These are phyloP conservation scores for Campoletis sonorensis DNA, from an alignment of 1,140 invertebrate genomes.

Conservation along the genomic window DNA sequence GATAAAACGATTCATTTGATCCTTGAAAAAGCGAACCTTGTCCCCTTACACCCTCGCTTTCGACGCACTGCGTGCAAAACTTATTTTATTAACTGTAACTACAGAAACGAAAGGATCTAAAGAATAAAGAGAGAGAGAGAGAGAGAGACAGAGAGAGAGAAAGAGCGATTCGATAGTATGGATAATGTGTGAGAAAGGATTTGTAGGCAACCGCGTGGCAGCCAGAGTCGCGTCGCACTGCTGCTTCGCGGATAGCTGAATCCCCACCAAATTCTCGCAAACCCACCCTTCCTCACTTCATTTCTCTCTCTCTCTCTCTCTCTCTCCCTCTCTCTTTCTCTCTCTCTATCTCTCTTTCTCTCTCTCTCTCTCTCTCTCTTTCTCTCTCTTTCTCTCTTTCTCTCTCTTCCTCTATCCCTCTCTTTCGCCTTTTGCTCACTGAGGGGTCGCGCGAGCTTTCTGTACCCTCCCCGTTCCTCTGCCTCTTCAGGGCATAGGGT, in stretches of 20 bases:
- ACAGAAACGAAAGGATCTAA: background rate
- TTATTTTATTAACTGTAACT: background rate
- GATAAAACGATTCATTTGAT: background rate
- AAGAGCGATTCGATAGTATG: background rate
- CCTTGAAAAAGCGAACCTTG: background rate
- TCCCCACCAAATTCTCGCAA: slow-evolving; percentile 52
- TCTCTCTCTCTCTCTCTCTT: no score
- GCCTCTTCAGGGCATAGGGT: background rate
- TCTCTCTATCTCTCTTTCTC: slow-evolving; percentile 25
- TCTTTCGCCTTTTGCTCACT: background rate
- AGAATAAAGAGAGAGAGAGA: background rate
- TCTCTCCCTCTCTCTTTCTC: slow-evolving; percentile 42
- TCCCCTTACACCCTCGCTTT: background rate
- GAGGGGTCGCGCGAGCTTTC: slow-evolving; percentile 27
- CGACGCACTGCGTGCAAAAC: background rate
- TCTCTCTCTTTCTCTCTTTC: no score
- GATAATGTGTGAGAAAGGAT: slow-evolving; percentile 43
- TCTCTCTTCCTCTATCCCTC: no score
- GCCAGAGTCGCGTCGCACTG: slow-evolving; percentile 70
- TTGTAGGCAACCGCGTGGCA: slow-evolving; percentile 66
- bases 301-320: slow-evolving; percentile 13
- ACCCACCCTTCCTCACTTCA: slow-evolving; percentile 22
- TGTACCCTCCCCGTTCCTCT: background rate
- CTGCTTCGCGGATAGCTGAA: slow-evolving; percentile 61
- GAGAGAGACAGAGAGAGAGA: background rate